Conservation (phyloP, 37 sponge, comb jelly and placozoan genomes). For the Axinella damicornis region DNA sequence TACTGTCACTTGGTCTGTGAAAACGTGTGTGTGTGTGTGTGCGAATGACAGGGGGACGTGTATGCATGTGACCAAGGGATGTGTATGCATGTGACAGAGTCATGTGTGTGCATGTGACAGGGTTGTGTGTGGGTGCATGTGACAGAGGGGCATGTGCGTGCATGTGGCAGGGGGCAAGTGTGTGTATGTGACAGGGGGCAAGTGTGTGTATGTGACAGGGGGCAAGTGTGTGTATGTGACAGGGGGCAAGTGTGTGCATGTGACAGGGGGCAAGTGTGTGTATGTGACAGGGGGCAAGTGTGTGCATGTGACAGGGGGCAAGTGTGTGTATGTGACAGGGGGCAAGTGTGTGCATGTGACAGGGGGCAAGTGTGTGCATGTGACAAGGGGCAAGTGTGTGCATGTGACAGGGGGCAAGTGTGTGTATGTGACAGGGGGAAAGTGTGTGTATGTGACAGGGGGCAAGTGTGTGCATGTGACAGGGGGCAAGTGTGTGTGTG, state of each 20-base stretch:
- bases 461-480: too few relatives aligned
- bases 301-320: too few relatives aligned
- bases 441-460: too few relatives aligned
- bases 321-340: too few relatives aligned
- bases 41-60: conserved; percentile 57
- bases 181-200: conserved; percentile 55
- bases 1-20: conserved; percentile 6
- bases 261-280: too few relatives aligned
- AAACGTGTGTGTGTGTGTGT: conserved; percentile 53
- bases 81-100: conserved; percentile 43
- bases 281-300: too few relatives aligned
- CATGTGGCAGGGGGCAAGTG: conserved; percentile 41
- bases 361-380: too few relatives aligned
- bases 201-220: conserved; percentile 52
- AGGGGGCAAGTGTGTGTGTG: too few relatives aligned
- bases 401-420: too few relatives aligned
- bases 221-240: conserved; percentile 63
- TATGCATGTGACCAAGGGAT: conserved; percentile 64
- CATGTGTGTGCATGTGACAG: conserved; percentile 44
- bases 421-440: too few relatives aligned
- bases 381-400: too few relatives aligned
- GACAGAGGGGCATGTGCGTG: conserved; percentile 40
- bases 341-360: too few relatives aligned
- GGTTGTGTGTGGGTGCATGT: conserved; percentile 39
- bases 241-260: conserved; percentile 46